Evolutionary conservation across 2,888 invertebrate species (phyloP), one percentile per base, ranked within the genome.

Genomic region (Himalopsyche japonica): DNA sequence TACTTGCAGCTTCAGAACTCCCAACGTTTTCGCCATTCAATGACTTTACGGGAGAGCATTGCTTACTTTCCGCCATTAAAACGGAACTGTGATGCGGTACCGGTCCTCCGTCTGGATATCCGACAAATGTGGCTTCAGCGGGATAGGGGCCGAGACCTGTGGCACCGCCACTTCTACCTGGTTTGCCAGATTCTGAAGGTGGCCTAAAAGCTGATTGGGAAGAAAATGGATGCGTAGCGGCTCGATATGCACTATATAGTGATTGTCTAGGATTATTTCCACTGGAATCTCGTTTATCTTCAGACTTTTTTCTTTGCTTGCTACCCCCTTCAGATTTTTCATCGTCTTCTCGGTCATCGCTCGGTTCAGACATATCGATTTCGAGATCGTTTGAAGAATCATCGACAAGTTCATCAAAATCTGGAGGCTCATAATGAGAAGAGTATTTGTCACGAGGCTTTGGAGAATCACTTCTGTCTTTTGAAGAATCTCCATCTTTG

Each of bases 161-260:
- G 18, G 91, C 91, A 30, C 90, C 91, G 1, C 93, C 92, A 78
- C 91, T 90, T 57, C 90, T 87, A 89, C 91, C 88, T 86, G 93
- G 92, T 88, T 95, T 95, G 84, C 92, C 90, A 43, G 94, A 94
- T 88, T 95, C 95, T 20, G 93, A 92, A 3, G 95, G 96, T 12
- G 96, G 96, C 88, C 96, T 95, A 89, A 97, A 97, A 0, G 97
- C 96, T 0, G 97, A 96, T 80, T 95, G 94, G 34, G 95, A 94
- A 2, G 95, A 95, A 89, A 95, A 96, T n/a, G 95, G 94, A 76
- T 93, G 89, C 6, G 93, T 93, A 12, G 93, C 92, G 7, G 92
- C 92, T 87, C 93, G 92, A 87, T 93, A 93, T 78, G 92, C 91
- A 87, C 91, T 92, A 87, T 93, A 94, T 85, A 91, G 89, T 49